Evolutionary conservation across 1,140 invertebrate genomes (phyloP), one percentile per base, ranked within the genome.

Genomic region (Heliothis subflexa): DNA sequence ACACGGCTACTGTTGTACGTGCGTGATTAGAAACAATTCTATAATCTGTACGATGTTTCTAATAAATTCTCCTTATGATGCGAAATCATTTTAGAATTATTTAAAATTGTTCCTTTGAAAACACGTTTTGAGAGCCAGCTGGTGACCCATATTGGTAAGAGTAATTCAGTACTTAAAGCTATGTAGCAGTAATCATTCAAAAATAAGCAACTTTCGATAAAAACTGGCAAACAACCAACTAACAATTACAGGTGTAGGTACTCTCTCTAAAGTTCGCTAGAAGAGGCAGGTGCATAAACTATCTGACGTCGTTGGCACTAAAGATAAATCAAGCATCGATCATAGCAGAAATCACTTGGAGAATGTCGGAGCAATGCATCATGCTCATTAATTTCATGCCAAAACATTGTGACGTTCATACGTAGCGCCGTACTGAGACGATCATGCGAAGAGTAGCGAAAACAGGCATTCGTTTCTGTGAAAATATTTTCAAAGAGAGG

Each of bases 351-450:
- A 21, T 40, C 4, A 13, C 18, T 47, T 66, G 62, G 47, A 40
- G 40, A 66, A 64, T 64, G 40, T 47, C 14, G 40, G 16, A 47
- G 18, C 62, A 40, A 47, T 18, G 13, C 62, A 47, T 66, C 62
- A 66, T 21, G 16, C 40, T 64, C 14, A 64, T 66, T 66, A 66
- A 47, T 66, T 66, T 18, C 0, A 18, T 66, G 62, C 62, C 62
- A 66, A 64, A 66, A 66, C 40, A n/a, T 45, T 18, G 16, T 45
- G n/a, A 64, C 33, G 40, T 16, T 4, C 3, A n/a, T 66, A 18
- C 40, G 18, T 18, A 66, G 40, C 62, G 40, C 40, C n/a, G 62
- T 40, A 7, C 5, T 25, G 14, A 14, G 14, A 1, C n/a, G n/a
- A n/a, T n/a, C n/a, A n/a, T 64, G 7, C 9, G 10, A 12, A n/a